These are phyloP conservation scores for Arctocebus calabarensis DNA, from an alignment of 2,797 vertebrate species.

Conservation along the genomic window DNA sequence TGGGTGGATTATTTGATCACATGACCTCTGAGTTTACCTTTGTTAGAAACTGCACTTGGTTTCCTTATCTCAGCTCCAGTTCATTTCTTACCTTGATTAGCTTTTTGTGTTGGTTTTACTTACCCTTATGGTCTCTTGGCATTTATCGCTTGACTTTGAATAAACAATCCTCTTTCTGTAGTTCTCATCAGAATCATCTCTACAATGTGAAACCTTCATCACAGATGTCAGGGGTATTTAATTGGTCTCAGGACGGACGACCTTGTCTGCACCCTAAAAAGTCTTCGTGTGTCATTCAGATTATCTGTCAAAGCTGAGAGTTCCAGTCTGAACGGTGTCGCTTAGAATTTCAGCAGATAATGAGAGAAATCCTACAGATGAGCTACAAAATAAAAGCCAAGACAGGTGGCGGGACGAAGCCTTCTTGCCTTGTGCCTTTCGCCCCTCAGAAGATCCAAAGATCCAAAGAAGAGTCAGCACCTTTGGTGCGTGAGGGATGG, in stretches of 20 bases:
- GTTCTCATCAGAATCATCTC: neutral
- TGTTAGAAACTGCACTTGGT: neutral
- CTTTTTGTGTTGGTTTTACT: neutral
- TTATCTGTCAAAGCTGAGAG: neutral
- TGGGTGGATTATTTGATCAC: neutral
- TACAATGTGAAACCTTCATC: neutral
- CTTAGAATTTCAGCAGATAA: neutral
- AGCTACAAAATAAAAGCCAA: too few relatives aligned
- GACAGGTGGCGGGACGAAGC: too few relatives aligned
- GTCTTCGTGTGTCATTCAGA: neutral
- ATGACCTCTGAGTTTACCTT: neutral
- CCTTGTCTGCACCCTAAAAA: neutral
- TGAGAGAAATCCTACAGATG: neutral
- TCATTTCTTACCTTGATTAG: neutral
- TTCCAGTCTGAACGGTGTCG: neutral
- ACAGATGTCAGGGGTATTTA: neutral
- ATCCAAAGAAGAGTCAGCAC: rapidly evolving
- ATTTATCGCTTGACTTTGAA: neutral
- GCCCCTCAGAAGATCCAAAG: neutral
- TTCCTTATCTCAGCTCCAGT: neutral
- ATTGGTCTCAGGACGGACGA: neutral
- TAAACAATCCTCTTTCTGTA: neutral
- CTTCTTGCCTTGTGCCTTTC: rapidly evolving
- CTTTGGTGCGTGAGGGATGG: rapidly evolving
- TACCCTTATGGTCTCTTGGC: neutral